phyloP scores from a whole-genome alignment of 2,113 vertebrate genomes.

The Fregata magnificens region DNA sequence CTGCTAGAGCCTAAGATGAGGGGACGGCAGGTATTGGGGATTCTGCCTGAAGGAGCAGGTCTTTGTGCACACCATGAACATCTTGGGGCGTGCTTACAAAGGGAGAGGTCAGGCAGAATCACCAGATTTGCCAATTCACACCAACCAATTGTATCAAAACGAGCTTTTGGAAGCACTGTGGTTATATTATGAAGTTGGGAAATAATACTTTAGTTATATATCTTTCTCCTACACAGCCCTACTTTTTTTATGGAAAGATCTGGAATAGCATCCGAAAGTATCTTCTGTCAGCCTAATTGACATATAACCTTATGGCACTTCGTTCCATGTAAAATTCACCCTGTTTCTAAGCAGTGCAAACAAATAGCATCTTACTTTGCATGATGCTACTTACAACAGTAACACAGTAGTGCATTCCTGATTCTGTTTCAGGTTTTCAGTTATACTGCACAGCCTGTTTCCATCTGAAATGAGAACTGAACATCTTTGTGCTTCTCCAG shows the following conservation, averaged over 20 bases:
- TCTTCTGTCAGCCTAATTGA: background rate
- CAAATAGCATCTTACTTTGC: background rate
- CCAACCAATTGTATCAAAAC: background rate
- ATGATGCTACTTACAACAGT: background rate
- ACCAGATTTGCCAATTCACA: background rate
- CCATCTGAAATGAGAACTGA: background rate
- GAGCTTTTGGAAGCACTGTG: background rate
- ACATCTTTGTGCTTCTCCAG: background rate
- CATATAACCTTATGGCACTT: background rate
- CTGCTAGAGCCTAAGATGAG: background rate
- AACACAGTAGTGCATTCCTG: background rate
- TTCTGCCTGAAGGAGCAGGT: background rate
- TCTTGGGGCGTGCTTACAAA: background rate
- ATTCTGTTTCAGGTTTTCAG: background rate
- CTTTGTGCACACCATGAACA: background rate
- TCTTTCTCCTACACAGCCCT: background rate
- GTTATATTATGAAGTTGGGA: background rate
- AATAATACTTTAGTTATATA: background rate
- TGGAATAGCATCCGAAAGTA: background rate
- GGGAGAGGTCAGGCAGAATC: background rate
- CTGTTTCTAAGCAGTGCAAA: background rate
- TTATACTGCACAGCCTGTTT: background rate
- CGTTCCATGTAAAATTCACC: background rate
- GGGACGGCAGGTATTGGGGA: background rate
- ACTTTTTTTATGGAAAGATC: background rate